Evolutionary conservation across 2,888 invertebrate genomes (phyloP).

Genomic region (Nematopogon swammerdamellus): DNA sequence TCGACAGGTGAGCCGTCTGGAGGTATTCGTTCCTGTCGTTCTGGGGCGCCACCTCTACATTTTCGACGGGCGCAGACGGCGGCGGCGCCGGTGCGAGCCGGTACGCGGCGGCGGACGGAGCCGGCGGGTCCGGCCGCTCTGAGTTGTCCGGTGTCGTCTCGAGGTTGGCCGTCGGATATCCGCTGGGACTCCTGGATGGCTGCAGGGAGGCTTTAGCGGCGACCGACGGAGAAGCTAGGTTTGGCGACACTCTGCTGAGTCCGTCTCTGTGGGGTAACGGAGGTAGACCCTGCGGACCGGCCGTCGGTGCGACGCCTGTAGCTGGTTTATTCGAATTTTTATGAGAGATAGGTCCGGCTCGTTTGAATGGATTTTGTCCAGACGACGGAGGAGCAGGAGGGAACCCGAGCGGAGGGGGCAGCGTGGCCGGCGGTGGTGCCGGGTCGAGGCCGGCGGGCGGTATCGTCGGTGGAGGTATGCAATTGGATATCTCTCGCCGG

Average conservation of each 20-base stretch:
- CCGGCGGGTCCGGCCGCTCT: slow-evolving; percentile 58
- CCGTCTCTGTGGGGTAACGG: slow-evolving; percentile 19
- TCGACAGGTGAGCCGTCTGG: slow-evolving; percentile 71
- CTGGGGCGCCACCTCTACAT: slow-evolving; percentile 61
- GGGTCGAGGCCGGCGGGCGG: slow-evolving; percentile 1
- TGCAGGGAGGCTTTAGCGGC: slow-evolving; percentile 30
- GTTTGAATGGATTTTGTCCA: slow-evolving; percentile 41
- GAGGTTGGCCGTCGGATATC: slow-evolving; percentile 54
- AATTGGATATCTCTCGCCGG: not conserved
- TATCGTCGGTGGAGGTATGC: not conserved
- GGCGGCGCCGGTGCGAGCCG: slow-evolving; percentile 21
- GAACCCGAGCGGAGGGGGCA: slow-evolving; percentile 14
- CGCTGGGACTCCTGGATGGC: slow-evolving; percentile 28
- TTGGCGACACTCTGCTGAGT: slow-evolving; percentile 27
- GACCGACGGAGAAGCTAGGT: slow-evolving; percentile 31
- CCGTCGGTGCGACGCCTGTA: slow-evolving; percentile 13
- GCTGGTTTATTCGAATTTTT: slow-evolving; percentile 28
- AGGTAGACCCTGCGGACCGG: slow-evolving; percentile 12
- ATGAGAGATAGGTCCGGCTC: slow-evolving; percentile 45
- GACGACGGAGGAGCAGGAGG: slow-evolving; percentile 21
- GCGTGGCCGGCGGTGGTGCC: slow-evolving; percentile 7
- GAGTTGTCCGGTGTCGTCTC: slow-evolving; percentile 68
- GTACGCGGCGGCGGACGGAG: slow-evolving; percentile 15
- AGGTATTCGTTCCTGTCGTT: slow-evolving; percentile 74
- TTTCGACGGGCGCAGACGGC: slow-evolving; percentile 37